phyloP scores from a whole-genome alignment of 1,140 invertebrate species.

The Drosophila melanogaster region Release_6_plus_ISO1_MT NT_033777.3:14460501-14461000 shows the following conservation, averaged over 20 bases:
- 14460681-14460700: constrained; percentile 71
- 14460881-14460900: constrained; percentile 80
- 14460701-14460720: constrained; percentile 83
- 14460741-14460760: constrained; percentile 81
- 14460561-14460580: neutral
- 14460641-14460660: constrained; percentile 44
- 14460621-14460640: constrained; percentile 57
- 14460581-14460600: constrained; percentile 12
- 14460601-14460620: constrained; percentile 22
- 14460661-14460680: constrained; percentile 20
- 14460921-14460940: constrained; percentile 24
- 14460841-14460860: constrained; percentile 40
- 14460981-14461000: constrained; percentile 56
- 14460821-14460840: constrained; percentile 28
- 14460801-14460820: constrained; percentile 51
- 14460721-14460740: constrained; percentile 83
- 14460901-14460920: constrained; percentile 63
- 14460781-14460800: constrained; percentile 64
- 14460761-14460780: constrained; percentile 63
- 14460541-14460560: neutral
- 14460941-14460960: constrained; percentile 36
- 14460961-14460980: constrained; percentile 54
- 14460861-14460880: constrained; percentile 48
- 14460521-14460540: too few species aligned
- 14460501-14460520: neutral